Conservation (phyloP, 2,888 invertebrate genomes). For the Athalia circularis region DNA sequence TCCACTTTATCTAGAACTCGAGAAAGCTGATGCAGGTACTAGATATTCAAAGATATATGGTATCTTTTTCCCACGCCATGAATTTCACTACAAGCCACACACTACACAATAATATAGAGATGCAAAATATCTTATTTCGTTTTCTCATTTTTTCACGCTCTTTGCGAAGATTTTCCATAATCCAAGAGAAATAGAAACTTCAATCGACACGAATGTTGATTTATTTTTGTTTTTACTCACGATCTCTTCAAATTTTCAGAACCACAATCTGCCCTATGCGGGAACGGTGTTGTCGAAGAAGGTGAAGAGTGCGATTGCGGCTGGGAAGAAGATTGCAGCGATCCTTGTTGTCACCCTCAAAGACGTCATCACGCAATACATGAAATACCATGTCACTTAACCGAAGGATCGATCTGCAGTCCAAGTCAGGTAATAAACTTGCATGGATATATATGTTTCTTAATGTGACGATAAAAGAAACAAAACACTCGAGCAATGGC, state of each 20-base stretch:
- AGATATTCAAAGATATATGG: no score
- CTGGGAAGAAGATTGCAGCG: constrained; percentile 96
- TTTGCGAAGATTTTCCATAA: no score
- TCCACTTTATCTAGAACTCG: background rate
- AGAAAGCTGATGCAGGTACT: no score
- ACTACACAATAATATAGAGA: no score
- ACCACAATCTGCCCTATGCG: constrained; percentile 94
- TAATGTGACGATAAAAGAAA: constrained; percentile 23
- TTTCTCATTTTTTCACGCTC: no score
- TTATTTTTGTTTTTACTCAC: background rate
- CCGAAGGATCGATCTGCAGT: constrained; percentile 85
- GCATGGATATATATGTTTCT: background rate
- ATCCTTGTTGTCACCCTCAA: constrained; percentile 94
- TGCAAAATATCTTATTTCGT: no score
- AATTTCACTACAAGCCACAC: no score
- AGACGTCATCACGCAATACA: constrained; percentile 84
- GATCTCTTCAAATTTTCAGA: constrained; percentile 76
- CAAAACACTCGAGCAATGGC: constrained; percentile 5
- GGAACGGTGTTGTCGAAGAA: constrained; percentile 96
- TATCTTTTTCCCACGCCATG: no score
- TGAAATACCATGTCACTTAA: constrained; percentile 90
- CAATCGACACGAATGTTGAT: background rate
- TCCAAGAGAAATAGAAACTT: no score
- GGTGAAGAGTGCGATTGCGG: constrained; percentile 99
- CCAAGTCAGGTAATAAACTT: constrained; percentile 82